Percentiles rank a stretch among this genome's conserved stretches.
phyloP scores from a whole-genome alignment of 2,797 vertebrate genomes.

The Coranthus polyacanthus region DNA sequence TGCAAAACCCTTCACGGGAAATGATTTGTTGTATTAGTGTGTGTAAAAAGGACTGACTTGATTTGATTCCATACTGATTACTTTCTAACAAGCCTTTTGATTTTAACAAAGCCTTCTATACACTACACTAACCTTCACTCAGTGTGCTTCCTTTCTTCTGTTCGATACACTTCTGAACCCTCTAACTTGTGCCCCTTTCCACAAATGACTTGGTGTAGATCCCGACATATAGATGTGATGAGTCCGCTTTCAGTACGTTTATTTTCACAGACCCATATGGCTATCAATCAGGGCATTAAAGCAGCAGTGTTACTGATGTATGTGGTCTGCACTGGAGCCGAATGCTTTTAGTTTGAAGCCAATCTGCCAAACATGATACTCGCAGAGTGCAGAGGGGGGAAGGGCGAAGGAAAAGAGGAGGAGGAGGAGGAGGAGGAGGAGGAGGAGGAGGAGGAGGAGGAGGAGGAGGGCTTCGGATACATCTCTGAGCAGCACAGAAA shows the following conservation, averaged over 20 bases:
- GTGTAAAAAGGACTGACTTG: no score
- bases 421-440: slow-evolving; percentile 3
- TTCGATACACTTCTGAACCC: background rate
- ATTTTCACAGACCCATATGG: slow-evolving; percentile 22
- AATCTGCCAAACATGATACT: slow-evolving; percentile 62
- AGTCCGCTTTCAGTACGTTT: slow-evolving; percentile 22
- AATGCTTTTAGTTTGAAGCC: slow-evolving; percentile 46
- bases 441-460: slow-evolving; percentile 2
- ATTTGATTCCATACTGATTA: no score
- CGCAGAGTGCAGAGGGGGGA: slow-evolving; percentile 31
- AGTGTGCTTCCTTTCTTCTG: background rate
- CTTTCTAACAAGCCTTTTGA: no score
- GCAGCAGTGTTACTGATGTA: slow-evolving; percentile 51
- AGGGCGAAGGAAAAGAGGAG: background rate
- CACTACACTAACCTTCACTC: background rate
- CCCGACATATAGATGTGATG: background rate
- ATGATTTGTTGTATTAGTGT: no score
- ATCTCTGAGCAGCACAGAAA: slow-evolving; percentile 8
- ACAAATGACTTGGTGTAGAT: background rate
- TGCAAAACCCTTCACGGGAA: no score
- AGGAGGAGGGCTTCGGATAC: slow-evolving; percentile 11
- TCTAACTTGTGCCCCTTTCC: background rate
- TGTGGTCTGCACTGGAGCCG: slow-evolving; percentile 49
- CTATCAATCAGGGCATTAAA: slow-evolving; percentile 39
- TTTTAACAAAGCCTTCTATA: background rate